phyloP scores from a whole-genome alignment of 1,140 invertebrate species.

The Hormaphis cornu region DNA sequence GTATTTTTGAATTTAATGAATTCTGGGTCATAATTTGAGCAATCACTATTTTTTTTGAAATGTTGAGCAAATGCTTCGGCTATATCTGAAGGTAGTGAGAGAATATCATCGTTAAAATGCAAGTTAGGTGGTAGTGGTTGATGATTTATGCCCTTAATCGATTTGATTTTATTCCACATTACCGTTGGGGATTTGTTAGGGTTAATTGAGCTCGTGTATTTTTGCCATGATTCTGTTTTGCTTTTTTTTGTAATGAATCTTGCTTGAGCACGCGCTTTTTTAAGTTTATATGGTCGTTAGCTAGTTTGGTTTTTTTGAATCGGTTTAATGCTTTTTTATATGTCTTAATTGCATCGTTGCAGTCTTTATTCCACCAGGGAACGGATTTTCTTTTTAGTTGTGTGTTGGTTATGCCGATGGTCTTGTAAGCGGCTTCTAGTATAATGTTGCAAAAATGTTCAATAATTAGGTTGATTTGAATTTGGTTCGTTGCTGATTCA shows the following conservation, averaged over 20 bases:
- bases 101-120: neutral
- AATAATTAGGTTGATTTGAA: neutral
- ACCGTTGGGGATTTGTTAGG: neutral
- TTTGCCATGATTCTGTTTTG: neutral
- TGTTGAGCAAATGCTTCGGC: neutral
- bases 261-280: neutral
- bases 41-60: neutral
- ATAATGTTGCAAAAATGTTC: neutral
- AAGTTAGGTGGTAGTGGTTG: neutral
- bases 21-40: neutral
- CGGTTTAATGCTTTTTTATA: neutral
- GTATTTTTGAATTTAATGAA: neutral
- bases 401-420: neutral
- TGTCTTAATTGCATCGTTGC: neutral
- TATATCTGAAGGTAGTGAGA: neutral
- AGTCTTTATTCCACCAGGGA: neutral
- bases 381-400: neutral
- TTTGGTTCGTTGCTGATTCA: neutral
- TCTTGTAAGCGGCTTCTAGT: neutral
- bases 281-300: neutral
- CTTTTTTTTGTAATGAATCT: conserved; percentile 1
- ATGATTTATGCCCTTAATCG: neutral
- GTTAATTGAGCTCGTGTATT: neutral
- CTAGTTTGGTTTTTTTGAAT: neutral
- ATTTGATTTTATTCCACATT: neutral